Evolutionary conservation across 2,888 invertebrate genomes (phyloP), one percentile per base, ranked within the genome.

Genomic region (Tenthredo distinguenda): DNA sequence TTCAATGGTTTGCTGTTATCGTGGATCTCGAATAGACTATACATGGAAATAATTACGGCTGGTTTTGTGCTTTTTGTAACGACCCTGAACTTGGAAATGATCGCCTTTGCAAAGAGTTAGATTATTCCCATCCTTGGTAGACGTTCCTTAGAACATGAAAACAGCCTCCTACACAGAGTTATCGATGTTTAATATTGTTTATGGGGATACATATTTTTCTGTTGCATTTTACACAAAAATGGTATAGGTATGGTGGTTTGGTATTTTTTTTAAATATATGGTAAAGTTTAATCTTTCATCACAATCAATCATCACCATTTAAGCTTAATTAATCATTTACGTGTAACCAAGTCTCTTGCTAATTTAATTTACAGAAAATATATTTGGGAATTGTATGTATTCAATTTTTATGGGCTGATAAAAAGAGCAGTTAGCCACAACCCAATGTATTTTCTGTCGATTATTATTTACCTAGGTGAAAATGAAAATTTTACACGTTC

Each of bases 261-360:
- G 81, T 62, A 21, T 40, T 40, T 40, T 40, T 21, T 37, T n/a
- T 12, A 50, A 55, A 55, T 77, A 77, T 77, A 31, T 34, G 43
- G n/a, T 26, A 40, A 58, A 81, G 10, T 62, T 55, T 77, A 55
- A 81, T 81, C 18, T 40, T 15, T 62, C 62, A 81, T 81, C 62
- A 81, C 81, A 62, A 62, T 77, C 77, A 55, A 77, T 81, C 81
- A 81, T 81, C 81, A 62, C 81, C 62, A 81, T 81, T 81, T 58
- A 7, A 40, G 81, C 62, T 81, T 58, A 81, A 37, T 62, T 62
- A 81, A 81, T 62, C 40, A 62, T 62, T 81, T 37, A 62, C 62
- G 81, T 81, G 62, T 81, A 81, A 81, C 62, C 10, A 62, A 40
- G 15, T 58, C 37, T 62, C 12, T 58, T 37, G n/a, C 26, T 40